These are phyloP conservation scores for Pelusios castaneus DNA, from an alignment of 2,113 vertebrate species.

Conservation along the genomic window DNA sequence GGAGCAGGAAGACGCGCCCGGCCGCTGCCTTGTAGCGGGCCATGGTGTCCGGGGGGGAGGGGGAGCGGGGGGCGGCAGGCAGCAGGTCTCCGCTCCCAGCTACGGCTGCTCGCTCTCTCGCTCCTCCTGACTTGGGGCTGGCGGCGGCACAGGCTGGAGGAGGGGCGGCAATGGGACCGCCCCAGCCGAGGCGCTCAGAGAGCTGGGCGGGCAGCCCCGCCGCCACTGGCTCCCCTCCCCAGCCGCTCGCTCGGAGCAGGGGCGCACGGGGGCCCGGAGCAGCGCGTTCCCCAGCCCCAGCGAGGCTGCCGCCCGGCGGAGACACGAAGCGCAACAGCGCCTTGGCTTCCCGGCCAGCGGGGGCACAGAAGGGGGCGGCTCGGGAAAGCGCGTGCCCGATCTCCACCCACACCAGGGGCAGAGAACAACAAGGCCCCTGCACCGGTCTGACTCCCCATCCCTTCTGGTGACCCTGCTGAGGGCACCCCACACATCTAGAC, in stretches of 20 bases:
- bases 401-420: neutral
- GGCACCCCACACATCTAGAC: no score
- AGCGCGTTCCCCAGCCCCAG: no score
- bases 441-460: neutral
- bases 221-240: neutral
- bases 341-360: neutral
- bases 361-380: neutral
- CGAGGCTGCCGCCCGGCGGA: no score
- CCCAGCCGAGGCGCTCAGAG: slow-evolving; percentile 3
- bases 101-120: neutral
- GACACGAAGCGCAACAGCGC: neutral
- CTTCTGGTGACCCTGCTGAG: no score
- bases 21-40: slow-evolving; percentile 22
- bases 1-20: slow-evolving; percentile 20
- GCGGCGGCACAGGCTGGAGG: neutral
- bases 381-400: neutral
- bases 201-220: slow-evolving; percentile 7
- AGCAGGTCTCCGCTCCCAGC: slow-evolving; percentile 15
- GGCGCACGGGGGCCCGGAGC: neutral
- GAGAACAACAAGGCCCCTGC: no score
- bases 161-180: slow-evolving; percentile 48
- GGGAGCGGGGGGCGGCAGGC: slow-evolving; percentile 53
- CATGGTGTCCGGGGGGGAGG: slow-evolving; percentile 57
- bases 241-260: neutral
- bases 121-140: neutral